A percentile compares a stretch with the other conserved stretches of the same genome.
Evolutionary conservation across 2,888 invertebrate species (phyloP).

Genomic region (Crioceris asparagi): DNA sequence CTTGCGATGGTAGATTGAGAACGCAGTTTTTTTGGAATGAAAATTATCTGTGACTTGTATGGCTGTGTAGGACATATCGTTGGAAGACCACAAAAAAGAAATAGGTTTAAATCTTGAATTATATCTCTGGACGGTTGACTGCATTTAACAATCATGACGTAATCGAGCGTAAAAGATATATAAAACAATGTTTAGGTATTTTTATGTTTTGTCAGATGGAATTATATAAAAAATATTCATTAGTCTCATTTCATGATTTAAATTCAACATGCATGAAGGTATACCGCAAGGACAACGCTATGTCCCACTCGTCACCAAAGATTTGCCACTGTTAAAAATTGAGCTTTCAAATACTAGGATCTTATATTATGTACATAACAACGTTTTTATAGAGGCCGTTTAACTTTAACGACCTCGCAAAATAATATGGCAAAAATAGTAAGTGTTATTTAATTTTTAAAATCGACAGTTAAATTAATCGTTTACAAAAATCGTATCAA

Average conservation of each 20-base stretch:
- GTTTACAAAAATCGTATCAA: slow-evolving; percentile 5
- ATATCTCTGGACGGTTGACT: no score
- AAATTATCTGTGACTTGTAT: neutral
- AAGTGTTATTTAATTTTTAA: neutral
- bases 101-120: no score
- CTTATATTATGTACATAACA: slow-evolving; percentile 23
- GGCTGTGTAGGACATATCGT: neutral
- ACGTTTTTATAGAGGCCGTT: slow-evolving; percentile 1
- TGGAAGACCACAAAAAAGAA: no score
- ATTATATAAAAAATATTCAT: neutral
- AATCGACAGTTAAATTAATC: neutral
- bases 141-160: no score
- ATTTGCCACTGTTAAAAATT: slow-evolving; percentile 10
- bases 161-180: no score
- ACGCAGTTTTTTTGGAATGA: slow-evolving; percentile 13
- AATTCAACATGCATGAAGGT: no score
- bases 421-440: neutral
- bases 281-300: neutral
- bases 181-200: neutral
- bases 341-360: slow-evolving; percentile 14
- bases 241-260: no score
- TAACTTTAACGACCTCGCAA: neutral
- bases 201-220: neutral
- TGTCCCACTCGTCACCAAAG: slow-evolving; percentile 1
- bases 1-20: slow-evolving; percentile 23